Evolutionary conservation across 2,797 vertebrate species (phyloP), one percentile per base, ranked within the genome.

Genomic region (Coregonus ussuriensis): DNA sequence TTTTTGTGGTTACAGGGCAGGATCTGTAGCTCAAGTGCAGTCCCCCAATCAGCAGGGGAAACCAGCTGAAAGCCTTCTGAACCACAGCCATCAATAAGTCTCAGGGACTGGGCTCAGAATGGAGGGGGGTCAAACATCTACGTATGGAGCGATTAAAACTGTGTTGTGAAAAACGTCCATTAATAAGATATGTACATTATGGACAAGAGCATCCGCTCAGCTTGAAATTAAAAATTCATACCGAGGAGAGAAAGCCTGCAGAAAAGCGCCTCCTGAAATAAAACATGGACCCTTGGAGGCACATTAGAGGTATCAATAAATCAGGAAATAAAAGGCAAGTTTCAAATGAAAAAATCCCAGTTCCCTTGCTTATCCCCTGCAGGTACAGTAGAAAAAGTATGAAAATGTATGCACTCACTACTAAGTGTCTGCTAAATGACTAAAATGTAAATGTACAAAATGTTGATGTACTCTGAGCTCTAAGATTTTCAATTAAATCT

Each of bases 101-200:
- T 56, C 37, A 51, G 25, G 3, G 15, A 16, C 18, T n/a, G 69
- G 5, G 33, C 41, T 25, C 15, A 18, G 52, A 51, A 67, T 54
- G 7, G 37, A 9, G 33, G 21, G 78, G 15, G 35, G 51, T 25
- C 72, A 62, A 83, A 78, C 70, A 67, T 80, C 74, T 18, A 47
- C 75, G 74, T 83, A 74, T 78, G 74, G 54, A 25, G 79, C 71
- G 76, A 85, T 88, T 88, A 90, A 83, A 88, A 66, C 47, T 68
- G 21, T 82, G 83, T 83, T 84, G 84, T 85, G 83, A 86, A 88
- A 84, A 84, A 75, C 74, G 73, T 51, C 14, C 82, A 87, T 88
- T 86, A 90, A 90, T 88, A 88, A 87, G 85, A 86, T 71, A 90
- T 90, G 85, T 65, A 79, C 85, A 85, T 84, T 83, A 88, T 77